These are phyloP conservation scores for Lota lota DNA, from an alignment of 2,113 vertebrate species.

Conservation along the genomic window DNA sequence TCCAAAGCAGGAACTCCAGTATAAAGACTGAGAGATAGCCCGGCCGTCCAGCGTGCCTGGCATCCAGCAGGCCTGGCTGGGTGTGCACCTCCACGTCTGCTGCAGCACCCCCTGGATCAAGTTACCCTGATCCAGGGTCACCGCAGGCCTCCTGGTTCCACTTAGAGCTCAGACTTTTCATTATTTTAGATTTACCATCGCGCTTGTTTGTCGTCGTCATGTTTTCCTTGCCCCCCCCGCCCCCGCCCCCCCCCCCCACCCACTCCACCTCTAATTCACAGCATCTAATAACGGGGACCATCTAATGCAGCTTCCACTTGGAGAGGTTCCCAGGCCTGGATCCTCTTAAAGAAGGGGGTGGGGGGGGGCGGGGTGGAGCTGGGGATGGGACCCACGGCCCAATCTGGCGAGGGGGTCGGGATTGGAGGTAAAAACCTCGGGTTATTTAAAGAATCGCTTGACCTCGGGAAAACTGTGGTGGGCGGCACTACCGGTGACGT, in stretches of 20 bases:
- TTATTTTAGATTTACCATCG: slow-evolving; percentile 74
- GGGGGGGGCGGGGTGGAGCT: slow-evolving; percentile 26
- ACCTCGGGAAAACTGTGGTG: too few relatives aligned
- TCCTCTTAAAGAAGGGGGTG: slow-evolving; percentile 18
- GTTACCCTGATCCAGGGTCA: slow-evolving; percentile 57
- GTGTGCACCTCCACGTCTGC: slow-evolving; percentile 15
- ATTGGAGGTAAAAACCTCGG: too few relatives aligned
- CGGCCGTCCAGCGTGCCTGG: too few relatives aligned
- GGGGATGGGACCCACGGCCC: too few relatives aligned
- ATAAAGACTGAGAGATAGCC: too few relatives aligned
- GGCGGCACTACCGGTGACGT: too few relatives aligned
- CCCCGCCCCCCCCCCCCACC: slow-evolving; percentile 19
- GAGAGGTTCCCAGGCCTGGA: slow-evolving; percentile 50
- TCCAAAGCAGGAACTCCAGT: too few relatives aligned
- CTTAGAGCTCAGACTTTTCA: slow-evolving; percentile 66
- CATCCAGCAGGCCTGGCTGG: too few relatives aligned
- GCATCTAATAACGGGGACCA: slow-evolving; percentile 54
- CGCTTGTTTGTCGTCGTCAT: slow-evolving; percentile 42
- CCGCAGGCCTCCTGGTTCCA: slow-evolving; percentile 65
- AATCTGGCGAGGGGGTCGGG: too few relatives aligned
- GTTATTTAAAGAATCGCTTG: too few relatives aligned
- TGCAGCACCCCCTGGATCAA: slow-evolving; percentile 47
- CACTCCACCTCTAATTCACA: slow-evolving; percentile 50
- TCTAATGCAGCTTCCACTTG: slow-evolving; percentile 45
- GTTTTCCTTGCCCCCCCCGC: slow-evolving; percentile 46